These are phyloP conservation scores for Lepidurus packardi DNA, from an alignment of 1,140 invertebrate genomes.

Conservation along the genomic window DNA sequence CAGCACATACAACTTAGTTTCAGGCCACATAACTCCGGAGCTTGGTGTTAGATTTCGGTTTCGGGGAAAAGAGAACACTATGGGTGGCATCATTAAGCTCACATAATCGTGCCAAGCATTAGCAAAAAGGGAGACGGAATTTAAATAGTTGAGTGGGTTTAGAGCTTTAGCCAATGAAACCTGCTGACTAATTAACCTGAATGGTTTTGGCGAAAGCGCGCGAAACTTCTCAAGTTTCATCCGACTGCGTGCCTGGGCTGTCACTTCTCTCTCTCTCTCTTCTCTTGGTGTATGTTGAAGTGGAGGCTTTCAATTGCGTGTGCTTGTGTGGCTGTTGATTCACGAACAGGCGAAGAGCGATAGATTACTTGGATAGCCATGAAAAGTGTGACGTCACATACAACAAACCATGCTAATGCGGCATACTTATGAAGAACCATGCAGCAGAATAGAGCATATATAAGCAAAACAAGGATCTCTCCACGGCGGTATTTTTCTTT, in stretches of 20 bases:
- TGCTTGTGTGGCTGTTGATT: constrained; percentile 14
- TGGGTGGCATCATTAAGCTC: constrained; percentile 17
- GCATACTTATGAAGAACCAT: constrained; percentile 19
- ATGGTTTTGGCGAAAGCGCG: constrained; percentile 1
- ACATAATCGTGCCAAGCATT: constrained; percentile 13
- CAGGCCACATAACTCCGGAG: background rate
- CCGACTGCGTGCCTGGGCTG: background rate
- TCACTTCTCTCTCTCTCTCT: too few relatives aligned
- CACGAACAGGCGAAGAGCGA: constrained; percentile 9
- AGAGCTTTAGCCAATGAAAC: background rate
- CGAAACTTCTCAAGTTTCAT: constrained; percentile 11
- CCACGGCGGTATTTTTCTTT: background rate
- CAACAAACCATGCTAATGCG: constrained; percentile 1
- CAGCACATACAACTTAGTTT: background rate
- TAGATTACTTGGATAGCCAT: constrained; percentile 19
- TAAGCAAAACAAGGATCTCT: constrained; percentile 15
- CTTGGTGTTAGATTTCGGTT: background rate
- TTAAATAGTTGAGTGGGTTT: background rate
- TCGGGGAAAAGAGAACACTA: background rate
- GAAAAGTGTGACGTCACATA: constrained; percentile 10
- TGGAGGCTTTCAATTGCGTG: background rate
- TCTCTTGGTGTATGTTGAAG: too few relatives aligned
- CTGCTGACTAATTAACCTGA: background rate
- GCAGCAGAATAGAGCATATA: background rate
- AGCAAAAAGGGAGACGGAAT: background rate